A percentile compares a stretch with the other conserved stretches of the same genome.
These are phyloP conservation scores for Epistrophe eligans DNA, from an alignment of 2,888 invertebrate species.

Conservation along the genomic window DNA sequence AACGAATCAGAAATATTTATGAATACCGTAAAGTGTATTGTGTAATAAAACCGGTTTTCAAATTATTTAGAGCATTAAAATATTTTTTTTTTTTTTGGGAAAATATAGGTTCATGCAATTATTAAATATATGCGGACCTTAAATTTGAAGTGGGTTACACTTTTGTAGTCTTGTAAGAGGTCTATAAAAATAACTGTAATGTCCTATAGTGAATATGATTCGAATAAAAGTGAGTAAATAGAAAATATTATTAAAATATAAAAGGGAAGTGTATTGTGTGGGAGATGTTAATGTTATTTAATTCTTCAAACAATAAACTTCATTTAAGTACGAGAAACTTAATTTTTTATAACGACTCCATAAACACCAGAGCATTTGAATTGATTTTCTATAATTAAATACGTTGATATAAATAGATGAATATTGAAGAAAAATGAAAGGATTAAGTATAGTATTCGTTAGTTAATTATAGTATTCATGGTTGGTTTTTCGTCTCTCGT, in stretches of 20 bases:
- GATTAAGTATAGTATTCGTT: too few species aligned
- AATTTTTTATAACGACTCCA: background rate
- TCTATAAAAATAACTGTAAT: background rate
- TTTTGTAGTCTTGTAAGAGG: background rate
- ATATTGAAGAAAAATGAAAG: too few species aligned
- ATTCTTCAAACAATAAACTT: background rate
- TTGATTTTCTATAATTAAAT: background rate
- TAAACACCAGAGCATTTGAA: background rate
- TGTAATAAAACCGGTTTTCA: conserved; percentile 26
- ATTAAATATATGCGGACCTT: background rate
- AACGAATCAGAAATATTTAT: conserved; percentile 37
- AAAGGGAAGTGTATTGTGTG: background rate
- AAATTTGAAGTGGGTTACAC: background rate
- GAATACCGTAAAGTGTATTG: conserved; percentile 37
- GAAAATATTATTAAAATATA: too few species aligned
- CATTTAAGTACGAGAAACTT: background rate
- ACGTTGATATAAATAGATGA: too few species aligned
- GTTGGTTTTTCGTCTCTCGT: too few species aligned
- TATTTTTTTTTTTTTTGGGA: background rate
- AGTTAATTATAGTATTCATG: too few species aligned
- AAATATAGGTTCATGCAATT: background rate
- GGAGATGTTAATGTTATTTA: background rate
- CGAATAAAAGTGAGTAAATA: background rate
- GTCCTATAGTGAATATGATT: background rate
- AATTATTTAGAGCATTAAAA: conserved; percentile 33